Evolutionary conservation across 2,888 invertebrate genomes (phyloP), one percentile per base, ranked within the genome.

Genomic region (Acheta domesticus): DNA sequence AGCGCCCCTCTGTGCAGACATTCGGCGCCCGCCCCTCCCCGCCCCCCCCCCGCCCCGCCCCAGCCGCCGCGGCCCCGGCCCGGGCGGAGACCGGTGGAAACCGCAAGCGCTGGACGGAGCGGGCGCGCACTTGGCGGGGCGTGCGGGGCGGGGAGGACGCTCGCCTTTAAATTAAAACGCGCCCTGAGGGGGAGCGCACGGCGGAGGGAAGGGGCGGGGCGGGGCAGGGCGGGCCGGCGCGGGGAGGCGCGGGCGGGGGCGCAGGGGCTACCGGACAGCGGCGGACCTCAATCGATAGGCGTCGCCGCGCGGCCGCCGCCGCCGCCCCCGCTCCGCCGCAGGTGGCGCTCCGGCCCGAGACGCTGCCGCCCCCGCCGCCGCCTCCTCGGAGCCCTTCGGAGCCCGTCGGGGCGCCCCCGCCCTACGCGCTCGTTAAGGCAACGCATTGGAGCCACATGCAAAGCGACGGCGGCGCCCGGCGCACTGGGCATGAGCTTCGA

Each of bases 141-240:
- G 4, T 14, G 62, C 16, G n/a, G 16, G 62, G 16, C 16, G 62
- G 11, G 62, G 62, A 14, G 62, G 62, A 62, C 62, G 62, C 62
- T 62, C 62, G 62, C 62, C 62, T 62, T 62, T 62, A 62, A 62
- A 62, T 62, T 62, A 62, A 62, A 62, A 62, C 62, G 62, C 62
- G 62, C 62, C 62, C 62, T n/a, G 62, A 14, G 62, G 62, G 16
- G 62, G 14, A 14, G 62, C 16, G 16, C 16, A n/a, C 62, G 62
- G n/a, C 2, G 12, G 62, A 62, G n/a, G 62, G 16, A 62, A 62
- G n/a, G 62, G 62, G 16, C 16, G 14, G 62, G 23, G 23, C 23
- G 23, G 1, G 23, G n/a, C 2, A 8, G 62, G 0, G 62, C n/a
- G 12, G n/a, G 62, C 0, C 16, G 19, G 62, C 0, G 62, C 2